Conservation (phyloP, 2,888 invertebrate genomes). For the Sphaerolaimus hirsutus region DNA sequence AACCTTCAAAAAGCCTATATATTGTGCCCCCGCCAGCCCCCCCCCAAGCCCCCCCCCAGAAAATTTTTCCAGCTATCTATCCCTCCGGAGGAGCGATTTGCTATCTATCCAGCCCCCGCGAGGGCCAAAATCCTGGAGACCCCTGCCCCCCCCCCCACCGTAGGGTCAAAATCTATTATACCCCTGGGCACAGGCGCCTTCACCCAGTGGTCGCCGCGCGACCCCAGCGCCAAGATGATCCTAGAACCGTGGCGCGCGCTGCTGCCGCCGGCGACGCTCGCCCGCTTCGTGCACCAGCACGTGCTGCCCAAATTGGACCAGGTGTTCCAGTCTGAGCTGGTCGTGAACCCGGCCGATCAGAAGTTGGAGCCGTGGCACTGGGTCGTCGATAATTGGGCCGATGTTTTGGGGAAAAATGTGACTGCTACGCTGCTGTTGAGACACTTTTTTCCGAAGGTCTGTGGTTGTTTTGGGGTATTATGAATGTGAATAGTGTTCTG, state of each 20-base stretch:
- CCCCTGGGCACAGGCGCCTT: too few species aligned
- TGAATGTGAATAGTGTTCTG: neutral
- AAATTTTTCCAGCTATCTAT: too few species aligned
- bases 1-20: too few species aligned
- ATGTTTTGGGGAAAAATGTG: constrained; percentile 39
- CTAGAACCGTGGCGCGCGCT: constrained; percentile 65
- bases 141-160: too few species aligned
- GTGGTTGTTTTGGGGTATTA: neutral
- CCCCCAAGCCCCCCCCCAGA: too few species aligned
- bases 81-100: too few species aligned
- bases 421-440: neutral
- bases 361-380: constrained; percentile 11
- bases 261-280: constrained; percentile 47
- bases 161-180: too few species aligned
- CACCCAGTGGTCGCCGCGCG: constrained; percentile 48
- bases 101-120: too few species aligned
- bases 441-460: neutral
- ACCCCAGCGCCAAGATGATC: constrained; percentile 68
- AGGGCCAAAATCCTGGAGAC: too few species aligned
- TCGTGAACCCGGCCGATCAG: constrained; percentile 8
- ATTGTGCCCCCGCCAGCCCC: too few species aligned
- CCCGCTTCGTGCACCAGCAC: constrained; percentile 56
- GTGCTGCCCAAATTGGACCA: constrained; percentile 62
- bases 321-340: constrained; percentile 9
- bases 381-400: constrained; percentile 8